Conservation (phyloP, 2,797 vertebrate genomes). For the Lagorchestes hirsutus region DNA sequence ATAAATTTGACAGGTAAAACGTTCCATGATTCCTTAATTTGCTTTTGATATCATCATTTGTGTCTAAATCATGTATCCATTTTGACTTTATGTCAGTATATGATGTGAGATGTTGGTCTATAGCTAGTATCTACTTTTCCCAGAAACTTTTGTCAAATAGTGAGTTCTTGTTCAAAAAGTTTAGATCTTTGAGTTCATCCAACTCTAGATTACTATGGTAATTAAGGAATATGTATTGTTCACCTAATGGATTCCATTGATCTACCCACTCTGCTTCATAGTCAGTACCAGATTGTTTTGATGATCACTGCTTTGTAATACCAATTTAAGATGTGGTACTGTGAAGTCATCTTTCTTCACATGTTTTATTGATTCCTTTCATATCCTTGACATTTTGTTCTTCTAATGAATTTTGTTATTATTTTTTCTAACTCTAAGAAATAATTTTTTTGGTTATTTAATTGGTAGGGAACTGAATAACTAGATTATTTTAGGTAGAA, state of each 20-base stretch:
- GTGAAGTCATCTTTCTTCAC: neutral
- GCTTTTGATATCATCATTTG: neutral
- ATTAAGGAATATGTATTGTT: neutral
- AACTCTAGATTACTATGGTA: neutral
- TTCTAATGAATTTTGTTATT: neutral
- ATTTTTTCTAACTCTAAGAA: neutral
- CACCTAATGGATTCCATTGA: neutral
- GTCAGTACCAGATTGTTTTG: neutral
- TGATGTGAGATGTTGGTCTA: neutral
- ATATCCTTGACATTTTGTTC: neutral
- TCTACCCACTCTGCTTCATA: too few relatives aligned
- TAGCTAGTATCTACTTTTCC: neutral
- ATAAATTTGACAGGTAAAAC: neutral
- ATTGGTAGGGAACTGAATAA: neutral
- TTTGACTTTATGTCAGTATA: neutral
- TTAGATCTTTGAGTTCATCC: neutral
- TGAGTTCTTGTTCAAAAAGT: neutral
- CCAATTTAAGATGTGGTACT: neutral
- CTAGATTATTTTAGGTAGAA: neutral
- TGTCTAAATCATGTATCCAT: neutral
- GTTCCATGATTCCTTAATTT: neutral
- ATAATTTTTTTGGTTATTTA: neutral
- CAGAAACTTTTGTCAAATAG: neutral
- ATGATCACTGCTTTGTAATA: neutral
- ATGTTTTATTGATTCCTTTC: neutral